Conservation (phyloP, 2,797 vertebrate genomes). For the Octomys mimax region DNA sequence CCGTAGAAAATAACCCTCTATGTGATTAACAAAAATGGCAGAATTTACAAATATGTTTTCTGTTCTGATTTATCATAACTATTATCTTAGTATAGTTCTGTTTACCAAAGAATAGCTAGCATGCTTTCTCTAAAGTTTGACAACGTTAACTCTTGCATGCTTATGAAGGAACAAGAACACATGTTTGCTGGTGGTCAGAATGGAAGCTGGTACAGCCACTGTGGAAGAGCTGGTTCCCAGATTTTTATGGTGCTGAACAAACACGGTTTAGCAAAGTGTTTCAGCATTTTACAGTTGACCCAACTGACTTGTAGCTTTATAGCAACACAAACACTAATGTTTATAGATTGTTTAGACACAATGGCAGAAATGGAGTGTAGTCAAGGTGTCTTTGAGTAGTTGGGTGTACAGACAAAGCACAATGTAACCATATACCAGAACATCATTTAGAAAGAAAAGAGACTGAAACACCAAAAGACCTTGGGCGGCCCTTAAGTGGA, state of each 20-base stretch:
- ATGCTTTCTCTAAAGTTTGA: background rate
- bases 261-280: background rate
- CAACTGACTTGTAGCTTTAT: background rate
- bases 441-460: background rate
- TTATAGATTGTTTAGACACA: background rate
- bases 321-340: background rate
- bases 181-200: background rate
- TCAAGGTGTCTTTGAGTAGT: background rate
- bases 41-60: background rate
- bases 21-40: background rate
- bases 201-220: background rate
- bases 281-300: background rate
- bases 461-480: background rate
- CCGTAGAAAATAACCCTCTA: background rate
- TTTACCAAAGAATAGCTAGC: background rate
- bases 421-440: background rate
- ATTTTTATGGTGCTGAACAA: background rate
- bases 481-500: background rate
- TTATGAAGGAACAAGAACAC: background rate
- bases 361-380: background rate
- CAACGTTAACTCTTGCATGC: background rate
- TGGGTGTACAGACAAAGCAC: background rate
- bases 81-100: background rate
- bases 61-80: background rate
- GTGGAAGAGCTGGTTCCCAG: background rate